A percentile compares a stretch with the other conserved stretches of the same genome.
These are phyloP conservation scores for Piaya cayana DNA, from an alignment of 2,113 vertebrate species.

Conservation along the genomic window DNA sequence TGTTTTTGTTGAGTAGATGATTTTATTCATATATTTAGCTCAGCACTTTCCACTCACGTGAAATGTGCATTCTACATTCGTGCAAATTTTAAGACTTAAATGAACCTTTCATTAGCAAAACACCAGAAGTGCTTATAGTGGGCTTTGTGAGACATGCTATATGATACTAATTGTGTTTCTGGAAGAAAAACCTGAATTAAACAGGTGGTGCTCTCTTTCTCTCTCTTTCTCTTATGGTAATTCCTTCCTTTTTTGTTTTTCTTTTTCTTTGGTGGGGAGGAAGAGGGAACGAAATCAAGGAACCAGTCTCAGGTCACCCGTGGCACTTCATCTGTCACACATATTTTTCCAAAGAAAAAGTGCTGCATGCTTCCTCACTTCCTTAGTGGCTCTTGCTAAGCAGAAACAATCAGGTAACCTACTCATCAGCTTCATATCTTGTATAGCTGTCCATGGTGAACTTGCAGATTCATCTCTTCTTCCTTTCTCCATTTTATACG, in stretches of 20 bases:
- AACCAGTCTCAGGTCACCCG: neutral
- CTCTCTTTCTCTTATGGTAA: neutral
- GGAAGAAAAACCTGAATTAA: neutral
- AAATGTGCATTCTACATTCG: neutral
- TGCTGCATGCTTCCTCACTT: neutral
- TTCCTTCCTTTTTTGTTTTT: neutral
- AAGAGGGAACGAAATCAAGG: neutral
- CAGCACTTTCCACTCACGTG: neutral
- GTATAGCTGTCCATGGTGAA: neutral
- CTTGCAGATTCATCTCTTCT: neutral
- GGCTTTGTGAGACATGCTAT: neutral
- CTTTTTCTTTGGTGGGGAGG: neutral
- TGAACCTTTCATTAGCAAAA: neutral
- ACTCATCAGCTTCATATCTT: neutral
- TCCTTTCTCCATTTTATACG: neutral
- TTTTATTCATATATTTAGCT: neutral
- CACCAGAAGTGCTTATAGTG: neutral
- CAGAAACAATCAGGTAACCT: neutral
- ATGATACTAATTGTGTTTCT: fast-evolving
- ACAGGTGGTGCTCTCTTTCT: neutral
- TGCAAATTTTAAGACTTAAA: neutral
- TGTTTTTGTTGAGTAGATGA: neutral
- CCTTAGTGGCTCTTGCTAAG: neutral
- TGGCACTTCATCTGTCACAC: neutral
- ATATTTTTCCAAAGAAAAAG: neutral